phyloP scores from a whole-genome alignment of 2,113 vertebrate species.

The Pungitius pungitius region DNA sequence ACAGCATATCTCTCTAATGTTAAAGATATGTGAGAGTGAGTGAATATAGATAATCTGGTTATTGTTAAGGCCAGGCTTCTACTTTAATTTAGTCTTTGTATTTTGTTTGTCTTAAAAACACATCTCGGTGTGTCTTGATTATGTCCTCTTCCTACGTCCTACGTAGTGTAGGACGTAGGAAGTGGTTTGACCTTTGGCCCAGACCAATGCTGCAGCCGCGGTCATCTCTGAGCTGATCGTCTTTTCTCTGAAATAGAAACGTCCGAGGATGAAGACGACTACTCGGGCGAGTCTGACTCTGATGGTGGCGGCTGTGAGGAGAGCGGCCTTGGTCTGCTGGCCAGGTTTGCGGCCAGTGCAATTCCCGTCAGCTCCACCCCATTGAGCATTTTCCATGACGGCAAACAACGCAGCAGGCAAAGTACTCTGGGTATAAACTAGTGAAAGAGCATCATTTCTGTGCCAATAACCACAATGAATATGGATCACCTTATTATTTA shows the following conservation, averaged over 20 bases:
- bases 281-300: constrained; percentile 75
- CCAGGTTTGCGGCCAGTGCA: constrained; percentile 91
- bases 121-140: neutral
- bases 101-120: neutral
- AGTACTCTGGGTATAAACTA: constrained; percentile 86
- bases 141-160: neutral
- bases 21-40: neutral
- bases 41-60: neutral
- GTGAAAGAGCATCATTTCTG: neutral
- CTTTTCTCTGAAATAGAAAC: constrained; percentile 83
- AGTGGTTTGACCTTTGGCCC: constrained; percentile 42
- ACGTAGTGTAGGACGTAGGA: constrained; percentile 3
- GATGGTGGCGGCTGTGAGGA: constrained; percentile 86
- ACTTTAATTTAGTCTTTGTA: neutral
- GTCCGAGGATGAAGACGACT: constrained; percentile 81
- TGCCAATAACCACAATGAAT: neutral
- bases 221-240: constrained; percentile 34
- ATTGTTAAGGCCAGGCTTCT: constrained; percentile 7
- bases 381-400: constrained; percentile 85
- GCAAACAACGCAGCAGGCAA: constrained; percentile 90
- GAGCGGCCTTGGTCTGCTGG: constrained; percentile 92
- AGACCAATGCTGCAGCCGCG: neutral
- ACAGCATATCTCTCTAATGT: constrained; percentile 5
- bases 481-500: neutral
- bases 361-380: constrained; percentile 86